Conservation (phyloP, 1,140 invertebrate species). For the Orchesella cincta region DNA sequence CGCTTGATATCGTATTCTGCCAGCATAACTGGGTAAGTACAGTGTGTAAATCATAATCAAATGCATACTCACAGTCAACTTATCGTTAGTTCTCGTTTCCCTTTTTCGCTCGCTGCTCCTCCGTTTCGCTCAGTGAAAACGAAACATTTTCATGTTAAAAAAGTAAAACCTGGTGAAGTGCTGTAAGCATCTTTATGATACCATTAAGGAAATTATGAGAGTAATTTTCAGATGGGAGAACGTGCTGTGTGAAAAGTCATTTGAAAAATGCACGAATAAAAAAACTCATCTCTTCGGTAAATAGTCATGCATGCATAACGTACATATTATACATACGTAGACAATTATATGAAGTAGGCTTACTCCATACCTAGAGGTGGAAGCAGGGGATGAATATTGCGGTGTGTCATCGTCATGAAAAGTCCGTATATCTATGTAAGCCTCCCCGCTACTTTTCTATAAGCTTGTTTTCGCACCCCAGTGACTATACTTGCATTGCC, state of each 20-base stretch:
- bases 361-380: no score
- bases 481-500: no score
- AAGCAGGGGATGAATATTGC: neutral
- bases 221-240: neutral
- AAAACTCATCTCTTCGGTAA: neutral
- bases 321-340: neutral
- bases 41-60: no score
- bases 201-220: slow-evolving; percentile 15
- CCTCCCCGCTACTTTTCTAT: neutral
- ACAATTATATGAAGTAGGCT: no score
- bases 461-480: neutral
- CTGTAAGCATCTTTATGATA: slow-evolving; percentile 5
- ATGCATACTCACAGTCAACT: no score
- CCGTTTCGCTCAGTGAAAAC: no score
- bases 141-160: neutral
- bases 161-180: neutral
- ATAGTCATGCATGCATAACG: neutral
- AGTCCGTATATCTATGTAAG: neutral
- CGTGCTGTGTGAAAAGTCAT: slow-evolving; percentile 2
- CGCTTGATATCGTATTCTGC: no score
- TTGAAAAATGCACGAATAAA: slow-evolving; percentile 17
- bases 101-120: no score
- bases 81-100: no score
- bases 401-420: slow-evolving; percentile 7
- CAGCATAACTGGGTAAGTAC: no score